These are phyloP conservation scores for Heliothis virescens DNA, from an alignment of 1,140 invertebrate genomes.

Conservation along the genomic window DNA sequence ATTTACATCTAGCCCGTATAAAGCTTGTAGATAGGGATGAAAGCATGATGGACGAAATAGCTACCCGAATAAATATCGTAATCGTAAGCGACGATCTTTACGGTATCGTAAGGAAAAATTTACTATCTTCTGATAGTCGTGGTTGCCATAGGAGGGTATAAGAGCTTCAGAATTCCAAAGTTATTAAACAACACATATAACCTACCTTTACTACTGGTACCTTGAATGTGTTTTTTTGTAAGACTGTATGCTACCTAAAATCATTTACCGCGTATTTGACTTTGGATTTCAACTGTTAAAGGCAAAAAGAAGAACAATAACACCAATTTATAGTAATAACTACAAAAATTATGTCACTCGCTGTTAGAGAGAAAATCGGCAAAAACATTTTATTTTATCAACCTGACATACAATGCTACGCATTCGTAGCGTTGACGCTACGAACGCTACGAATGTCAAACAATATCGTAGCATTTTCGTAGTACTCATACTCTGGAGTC, in stretches of 20 bases:
- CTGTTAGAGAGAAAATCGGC: too few relatives aligned
- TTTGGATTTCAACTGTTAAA: too few relatives aligned
- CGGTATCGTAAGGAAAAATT: constrained; percentile 46
- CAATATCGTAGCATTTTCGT: too few relatives aligned
- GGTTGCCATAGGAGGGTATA: constrained; percentile 35
- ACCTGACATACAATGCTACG: neutral
- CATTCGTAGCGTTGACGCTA: neutral
- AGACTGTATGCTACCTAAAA: neutral
- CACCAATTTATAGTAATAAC: too few relatives aligned
- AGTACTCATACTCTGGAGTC: too few relatives aligned
- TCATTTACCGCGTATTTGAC: neutral
- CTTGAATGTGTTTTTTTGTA: neutral
- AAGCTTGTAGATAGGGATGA: constrained; percentile 33
- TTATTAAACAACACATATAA: constrained; percentile 27
- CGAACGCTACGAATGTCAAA: constrained; percentile 2
- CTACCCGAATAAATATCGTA: constrained; percentile 39
- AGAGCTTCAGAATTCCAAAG: constrained; percentile 32
- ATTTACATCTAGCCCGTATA: neutral
- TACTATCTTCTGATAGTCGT: constrained; percentile 32
- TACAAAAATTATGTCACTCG: too few relatives aligned
- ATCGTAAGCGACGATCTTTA: constrained; percentile 41
- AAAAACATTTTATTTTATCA: neutral
- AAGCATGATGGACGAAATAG: constrained; percentile 43
- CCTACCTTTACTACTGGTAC: neutral
- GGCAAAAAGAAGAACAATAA: too few relatives aligned